phyloP scores from a whole-genome alignment of 1,140 invertebrate species.

The Steinernema feltiae region DNA sequence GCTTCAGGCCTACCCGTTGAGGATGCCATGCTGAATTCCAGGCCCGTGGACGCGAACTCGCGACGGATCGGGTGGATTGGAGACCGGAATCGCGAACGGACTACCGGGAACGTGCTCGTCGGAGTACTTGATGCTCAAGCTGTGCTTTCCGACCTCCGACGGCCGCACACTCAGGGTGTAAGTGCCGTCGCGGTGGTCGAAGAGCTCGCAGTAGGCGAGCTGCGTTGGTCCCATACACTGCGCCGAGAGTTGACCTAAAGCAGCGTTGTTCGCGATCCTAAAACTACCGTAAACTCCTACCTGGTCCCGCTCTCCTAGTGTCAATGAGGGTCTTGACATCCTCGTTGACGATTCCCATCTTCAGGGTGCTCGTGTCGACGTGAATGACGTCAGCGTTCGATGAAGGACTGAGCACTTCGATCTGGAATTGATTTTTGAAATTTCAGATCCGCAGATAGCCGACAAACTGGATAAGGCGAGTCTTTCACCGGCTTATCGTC shows the following conservation, averaged over 20 bases:
- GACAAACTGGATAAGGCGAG: too few species aligned
- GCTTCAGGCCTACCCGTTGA: slow-evolving; percentile 29
- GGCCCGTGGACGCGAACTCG: slow-evolving; percentile 73
- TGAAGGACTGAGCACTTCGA: slow-evolving; percentile 21
- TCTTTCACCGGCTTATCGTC: slow-evolving; percentile 78
- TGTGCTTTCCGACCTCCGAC: slow-evolving; percentile 83
- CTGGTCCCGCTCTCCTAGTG: slow-evolving; percentile 84
- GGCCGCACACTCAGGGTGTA: slow-evolving; percentile 90
- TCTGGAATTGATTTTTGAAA: too few species aligned
- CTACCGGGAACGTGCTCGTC: slow-evolving; percentile 66
- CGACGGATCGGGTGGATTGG: slow-evolving; percentile 88
- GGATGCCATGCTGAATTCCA: slow-evolving; percentile 56
- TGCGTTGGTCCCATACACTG: slow-evolving; percentile 83
- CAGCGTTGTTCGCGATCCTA: not conserved
- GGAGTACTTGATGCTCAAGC: slow-evolving; percentile 85
- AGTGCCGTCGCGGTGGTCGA: slow-evolving; percentile 93
- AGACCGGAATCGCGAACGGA: slow-evolving; percentile 82
- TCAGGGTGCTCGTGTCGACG: slow-evolving; percentile 83
- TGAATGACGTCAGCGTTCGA: slow-evolving; percentile 76
- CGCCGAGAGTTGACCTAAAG: slow-evolving; percentile 80
- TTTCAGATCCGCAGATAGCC: too few species aligned
- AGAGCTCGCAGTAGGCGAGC: slow-evolving; percentile 87
- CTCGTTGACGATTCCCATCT: slow-evolving; percentile 81
- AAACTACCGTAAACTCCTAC: slow-evolving; percentile 53
- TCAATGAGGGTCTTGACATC: slow-evolving; percentile 93